A percentile compares a stretch with the other conserved stretches of the same genome.
These are phyloP conservation scores for Hippopotamyrus pictus DNA, from an alignment of 2,797 vertebrate genomes.

Conservation along the genomic window DNA sequence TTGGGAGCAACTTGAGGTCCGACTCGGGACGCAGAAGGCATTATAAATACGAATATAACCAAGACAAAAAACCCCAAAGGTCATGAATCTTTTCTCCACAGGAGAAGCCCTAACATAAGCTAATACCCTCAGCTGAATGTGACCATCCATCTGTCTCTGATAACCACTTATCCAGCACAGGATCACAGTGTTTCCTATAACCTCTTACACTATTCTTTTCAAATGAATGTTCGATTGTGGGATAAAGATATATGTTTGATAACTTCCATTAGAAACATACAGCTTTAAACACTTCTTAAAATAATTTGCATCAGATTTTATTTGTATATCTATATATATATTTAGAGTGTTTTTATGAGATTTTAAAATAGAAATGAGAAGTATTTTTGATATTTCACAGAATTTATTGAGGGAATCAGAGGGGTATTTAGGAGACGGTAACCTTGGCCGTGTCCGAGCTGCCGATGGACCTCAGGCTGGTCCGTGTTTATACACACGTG, in stretches of 20 bases:
- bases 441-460: constrained; percentile 45
- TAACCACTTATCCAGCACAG: background rate
- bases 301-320: constrained; percentile 65
- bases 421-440: constrained; percentile 46
- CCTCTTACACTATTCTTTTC: background rate
- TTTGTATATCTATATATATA: constrained; percentile 56
- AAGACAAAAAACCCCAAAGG: background rate
- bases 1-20: background rate
- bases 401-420: constrained; percentile 36
- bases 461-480: constrained; percentile 30
- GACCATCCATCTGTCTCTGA: background rate
- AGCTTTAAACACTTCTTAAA: constrained; percentile 55
- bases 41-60: background rate
- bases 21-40: background rate
- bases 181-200: background rate
- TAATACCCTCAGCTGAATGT: background rate
- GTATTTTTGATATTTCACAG: constrained; percentile 72
- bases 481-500: constrained; percentile 49
- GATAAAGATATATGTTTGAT: constrained; percentile 34
- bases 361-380: constrained; percentile 63
- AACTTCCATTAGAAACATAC: constrained; percentile 40
- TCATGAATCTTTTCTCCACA: background rate
- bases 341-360: constrained; percentile 67
- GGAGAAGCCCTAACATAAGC: background rate
- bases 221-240: constrained; percentile 35